Conservation (phyloP, 2,113 vertebrate genomes). For the Desmodus rotundus region DNA sequence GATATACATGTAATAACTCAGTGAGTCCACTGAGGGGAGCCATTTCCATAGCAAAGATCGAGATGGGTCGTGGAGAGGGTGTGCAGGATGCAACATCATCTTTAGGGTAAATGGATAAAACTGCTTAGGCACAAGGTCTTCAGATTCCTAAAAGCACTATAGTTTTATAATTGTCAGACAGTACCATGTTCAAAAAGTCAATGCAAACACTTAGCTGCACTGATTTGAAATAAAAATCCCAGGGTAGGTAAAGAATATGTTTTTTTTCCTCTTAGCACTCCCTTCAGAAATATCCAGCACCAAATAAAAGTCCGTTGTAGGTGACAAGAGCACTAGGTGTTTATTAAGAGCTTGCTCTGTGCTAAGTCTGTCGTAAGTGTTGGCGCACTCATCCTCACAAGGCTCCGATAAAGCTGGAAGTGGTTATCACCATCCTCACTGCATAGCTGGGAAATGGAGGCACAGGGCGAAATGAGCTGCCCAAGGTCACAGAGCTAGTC, state of each 20-base stretch:
- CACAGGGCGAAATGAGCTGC: neutral
- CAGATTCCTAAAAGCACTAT: neutral
- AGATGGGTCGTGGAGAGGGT: accelerated
- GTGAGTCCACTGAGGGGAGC: conserved; percentile 75
- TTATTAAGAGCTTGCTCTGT: neutral
- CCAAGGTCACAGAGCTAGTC: neutral
- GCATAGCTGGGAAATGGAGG: neutral
- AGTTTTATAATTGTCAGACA: neutral
- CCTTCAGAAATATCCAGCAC: neutral
- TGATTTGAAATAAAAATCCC: neutral
- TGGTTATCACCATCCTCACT: neutral
- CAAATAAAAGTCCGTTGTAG: neutral
- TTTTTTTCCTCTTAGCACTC: neutral
- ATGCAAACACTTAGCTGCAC: neutral
- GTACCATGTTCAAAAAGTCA: neutral
- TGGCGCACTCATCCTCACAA: neutral
- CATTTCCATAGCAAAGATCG: conserved; percentile 50
- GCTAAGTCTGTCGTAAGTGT: neutral
- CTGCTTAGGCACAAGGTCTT: neutral
- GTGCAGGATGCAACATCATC: neutral
- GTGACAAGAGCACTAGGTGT: neutral
- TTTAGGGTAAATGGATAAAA: conserved; percentile 9
- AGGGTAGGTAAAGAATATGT: neutral
- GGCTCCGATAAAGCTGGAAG: neutral
- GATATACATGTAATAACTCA: neutral